A percentile compares a stretch with the other conserved stretches of the same genome.
phyloP scores from a whole-genome alignment of 64 coral and sea anemone species.

The Stichodactyla helianthus region DNA sequence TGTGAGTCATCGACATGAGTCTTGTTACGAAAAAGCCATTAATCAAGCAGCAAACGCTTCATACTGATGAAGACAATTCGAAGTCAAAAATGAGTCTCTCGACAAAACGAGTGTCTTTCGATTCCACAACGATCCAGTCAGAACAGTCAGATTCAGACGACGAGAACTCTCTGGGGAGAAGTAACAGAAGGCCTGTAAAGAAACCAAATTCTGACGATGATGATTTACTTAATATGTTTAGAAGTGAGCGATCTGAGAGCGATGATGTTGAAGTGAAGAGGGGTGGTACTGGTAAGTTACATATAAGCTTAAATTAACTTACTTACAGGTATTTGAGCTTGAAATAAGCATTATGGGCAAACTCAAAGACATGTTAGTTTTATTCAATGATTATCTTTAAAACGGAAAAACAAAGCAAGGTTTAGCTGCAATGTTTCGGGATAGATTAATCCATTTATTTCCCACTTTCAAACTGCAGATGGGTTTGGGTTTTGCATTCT shows the following conservation, averaged over 20 bases:
- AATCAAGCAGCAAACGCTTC: constrained; percentile 47
- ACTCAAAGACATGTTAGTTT: too few relatives aligned
- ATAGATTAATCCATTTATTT: too few relatives aligned
- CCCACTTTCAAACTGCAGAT: too few relatives aligned
- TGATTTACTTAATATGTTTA: constrained; percentile 13
- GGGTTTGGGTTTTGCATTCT: too few relatives aligned
- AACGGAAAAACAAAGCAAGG: too few relatives aligned
- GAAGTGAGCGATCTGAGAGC: neutral
- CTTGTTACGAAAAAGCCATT: constrained; percentile 22
- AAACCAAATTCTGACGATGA: neutral
- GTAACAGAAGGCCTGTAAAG: constrained; percentile 27
- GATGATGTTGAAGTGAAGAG: constrained; percentile 3
- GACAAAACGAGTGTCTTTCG: constrained; percentile 46
- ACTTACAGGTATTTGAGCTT: too few relatives aligned
- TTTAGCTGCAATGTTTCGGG: too few relatives aligned
- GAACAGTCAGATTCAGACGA: constrained; percentile 55
- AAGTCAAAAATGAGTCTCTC: constrained; percentile 6
- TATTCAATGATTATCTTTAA: too few relatives aligned
- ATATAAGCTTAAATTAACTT: too few relatives aligned
- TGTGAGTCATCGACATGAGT: neutral
- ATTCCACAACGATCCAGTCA: constrained; percentile 15
- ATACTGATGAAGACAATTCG: neutral
- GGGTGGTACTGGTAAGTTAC: neutral
- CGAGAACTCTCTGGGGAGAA: constrained; percentile 46
- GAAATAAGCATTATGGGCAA: too few relatives aligned